Percentiles rank a stretch among this genome's conserved stretches.
Conservation (phyloP, 2,113 vertebrate genomes). For the Nyctereutes procyonoides region DNA sequence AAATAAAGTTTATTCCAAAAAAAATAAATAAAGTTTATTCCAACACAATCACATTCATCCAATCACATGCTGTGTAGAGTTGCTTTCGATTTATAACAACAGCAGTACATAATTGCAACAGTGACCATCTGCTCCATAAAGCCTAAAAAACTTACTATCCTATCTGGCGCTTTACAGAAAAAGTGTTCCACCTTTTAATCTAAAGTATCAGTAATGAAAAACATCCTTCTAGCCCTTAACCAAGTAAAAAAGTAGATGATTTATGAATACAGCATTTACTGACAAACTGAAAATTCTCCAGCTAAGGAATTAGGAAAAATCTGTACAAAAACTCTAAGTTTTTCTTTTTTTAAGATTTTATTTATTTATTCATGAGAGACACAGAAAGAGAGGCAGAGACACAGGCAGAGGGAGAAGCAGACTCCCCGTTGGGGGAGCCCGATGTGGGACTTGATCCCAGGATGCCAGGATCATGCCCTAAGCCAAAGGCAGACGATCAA, state of each 20-base stretch:
- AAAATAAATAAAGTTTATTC: neutral
- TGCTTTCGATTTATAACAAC: neutral
- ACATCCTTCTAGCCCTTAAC: neutral
- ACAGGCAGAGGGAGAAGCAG: too few species aligned
- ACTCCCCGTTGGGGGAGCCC: too few species aligned
- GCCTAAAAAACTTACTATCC: neutral
- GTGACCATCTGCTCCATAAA: neutral
- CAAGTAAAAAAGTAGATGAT: neutral
- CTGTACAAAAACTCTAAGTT: neutral
- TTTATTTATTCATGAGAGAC: too few species aligned
- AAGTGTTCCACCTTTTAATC: neutral
- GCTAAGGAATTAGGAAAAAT: neutral
- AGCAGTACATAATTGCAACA: rapidly evolving
- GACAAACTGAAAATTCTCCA: neutral
- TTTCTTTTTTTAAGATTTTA: too few species aligned
- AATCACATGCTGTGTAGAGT: neutral
- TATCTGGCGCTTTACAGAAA: neutral
- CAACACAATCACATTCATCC: neutral
- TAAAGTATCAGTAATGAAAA: neutral
- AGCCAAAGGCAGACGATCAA: too few species aligned
- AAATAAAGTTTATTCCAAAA: neutral
- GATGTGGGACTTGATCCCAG: too few species aligned
- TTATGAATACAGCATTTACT: neutral
- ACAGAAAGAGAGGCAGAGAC: too few species aligned
- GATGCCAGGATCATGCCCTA: too few species aligned